A percentile compares a stretch with the other conserved stretches of the same genome.
Conservation (phyloP, 1,140 invertebrate genomes). For the Panagrolaimus sp. region DNA sequence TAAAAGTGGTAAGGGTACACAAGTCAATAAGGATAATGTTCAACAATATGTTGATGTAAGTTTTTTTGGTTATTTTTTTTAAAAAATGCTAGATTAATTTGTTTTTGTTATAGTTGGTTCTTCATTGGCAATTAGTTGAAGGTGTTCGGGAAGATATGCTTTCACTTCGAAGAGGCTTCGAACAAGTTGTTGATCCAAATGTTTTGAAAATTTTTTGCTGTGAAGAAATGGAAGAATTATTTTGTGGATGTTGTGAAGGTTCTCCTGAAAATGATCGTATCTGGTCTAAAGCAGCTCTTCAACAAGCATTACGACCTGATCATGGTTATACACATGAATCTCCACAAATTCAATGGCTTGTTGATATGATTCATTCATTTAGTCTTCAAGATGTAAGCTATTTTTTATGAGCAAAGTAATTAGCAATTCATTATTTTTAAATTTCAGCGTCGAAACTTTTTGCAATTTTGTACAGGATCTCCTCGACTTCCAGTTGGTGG, state of each 20-base stretch:
- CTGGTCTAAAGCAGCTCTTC: conserved; percentile 33
- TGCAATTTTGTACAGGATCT: conserved; percentile 96
- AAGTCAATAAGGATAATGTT: conserved; percentile 83
- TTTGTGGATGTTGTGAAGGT: conserved; percentile 72
- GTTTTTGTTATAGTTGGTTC: conserved; percentile 68
- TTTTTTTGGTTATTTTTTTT: conserved; percentile 14
- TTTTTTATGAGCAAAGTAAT: neutral
- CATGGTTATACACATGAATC: conserved; percentile 83
- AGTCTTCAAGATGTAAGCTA: conserved; percentile 69
- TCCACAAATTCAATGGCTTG: conserved; percentile 82
- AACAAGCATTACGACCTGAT: conserved; percentile 49
- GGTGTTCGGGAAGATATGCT: conserved; percentile 92
- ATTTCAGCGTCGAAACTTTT: conserved; percentile 79
- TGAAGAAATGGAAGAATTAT: conserved; percentile 91
- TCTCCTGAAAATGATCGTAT: conserved; percentile 29
- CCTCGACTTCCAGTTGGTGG: conserved; percentile 93
- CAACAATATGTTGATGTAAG: conserved; percentile 82
- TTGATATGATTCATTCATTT: conserved; percentile 84
- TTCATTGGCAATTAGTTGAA: conserved; percentile 83
- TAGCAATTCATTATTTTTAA: neutral
- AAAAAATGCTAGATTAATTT: conserved; percentile 17
- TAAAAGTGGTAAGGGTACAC: conserved; percentile 80
- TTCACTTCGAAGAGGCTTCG: conserved; percentile 90
- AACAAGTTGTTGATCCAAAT: conserved; percentile 81
- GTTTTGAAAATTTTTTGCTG: conserved; percentile 87